Conservation (phyloP, 1,140 invertebrate species). For the Meteorus sp. region DNA sequence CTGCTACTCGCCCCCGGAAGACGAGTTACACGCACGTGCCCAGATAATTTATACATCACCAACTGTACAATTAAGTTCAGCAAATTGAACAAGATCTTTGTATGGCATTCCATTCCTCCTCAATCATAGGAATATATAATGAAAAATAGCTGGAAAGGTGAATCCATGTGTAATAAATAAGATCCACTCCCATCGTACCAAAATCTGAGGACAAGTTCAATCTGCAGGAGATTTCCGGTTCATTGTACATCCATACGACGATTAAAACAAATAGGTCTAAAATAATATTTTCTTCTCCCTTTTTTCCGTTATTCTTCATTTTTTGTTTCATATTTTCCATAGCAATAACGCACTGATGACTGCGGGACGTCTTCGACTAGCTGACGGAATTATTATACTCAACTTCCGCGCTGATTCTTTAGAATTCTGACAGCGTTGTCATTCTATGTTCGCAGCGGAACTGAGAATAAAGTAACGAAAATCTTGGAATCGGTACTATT, state of each 20-base stretch:
- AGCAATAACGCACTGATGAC: not conserved
- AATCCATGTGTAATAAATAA: too few relatives aligned
- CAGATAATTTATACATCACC: conserved; percentile 9
- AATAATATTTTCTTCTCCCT: conserved; percentile 6
- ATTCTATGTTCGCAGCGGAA: not conserved
- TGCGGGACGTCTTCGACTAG: conserved; percentile 14
- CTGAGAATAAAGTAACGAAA: too few relatives aligned
- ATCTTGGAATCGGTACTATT: too few relatives aligned
- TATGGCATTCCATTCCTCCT: too few relatives aligned
- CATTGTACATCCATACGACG: not conserved
- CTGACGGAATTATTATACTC: conserved; percentile 27
- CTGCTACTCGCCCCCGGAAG: conserved; percentile 14
- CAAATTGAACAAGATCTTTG: not conserved
- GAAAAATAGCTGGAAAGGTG: too few relatives aligned
- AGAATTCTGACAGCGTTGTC: not conserved
- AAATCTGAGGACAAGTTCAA: too few relatives aligned
- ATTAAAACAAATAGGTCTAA: not conserved
- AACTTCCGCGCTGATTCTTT: conserved; percentile 7
- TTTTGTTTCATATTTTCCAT: not conserved
- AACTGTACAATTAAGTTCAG: conserved; percentile 6
- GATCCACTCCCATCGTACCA: too few relatives aligned
- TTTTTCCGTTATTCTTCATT: not conserved
- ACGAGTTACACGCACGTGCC: conserved; percentile 5
- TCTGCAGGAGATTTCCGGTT: not conserved
- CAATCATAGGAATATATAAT: too few relatives aligned